Percentiles rank a stretch among this genome's conserved stretches.
These are phyloP conservation scores for Cirrhinus mrigala DNA, from an alignment of 2,797 vertebrate species.

Conservation along the genomic window DNA sequence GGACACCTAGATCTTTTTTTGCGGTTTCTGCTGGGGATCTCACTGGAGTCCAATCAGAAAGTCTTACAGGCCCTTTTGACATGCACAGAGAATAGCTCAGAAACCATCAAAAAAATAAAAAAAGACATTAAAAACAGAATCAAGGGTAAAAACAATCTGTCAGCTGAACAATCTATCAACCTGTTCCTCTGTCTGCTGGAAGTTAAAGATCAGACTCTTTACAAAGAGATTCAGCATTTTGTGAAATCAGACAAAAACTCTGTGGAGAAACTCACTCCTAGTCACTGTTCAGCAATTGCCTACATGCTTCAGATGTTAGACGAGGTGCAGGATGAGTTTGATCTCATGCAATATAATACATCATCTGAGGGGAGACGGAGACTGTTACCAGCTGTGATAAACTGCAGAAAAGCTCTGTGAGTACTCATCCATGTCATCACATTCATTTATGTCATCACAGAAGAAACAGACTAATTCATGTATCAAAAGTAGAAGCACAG, in stretches of 20 bases:
- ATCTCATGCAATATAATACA: not conserved
- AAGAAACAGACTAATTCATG: not conserved
- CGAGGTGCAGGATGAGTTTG: not conserved
- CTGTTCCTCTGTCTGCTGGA: not conserved
- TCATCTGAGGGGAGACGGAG: not conserved
- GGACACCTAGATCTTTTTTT: not conserved
- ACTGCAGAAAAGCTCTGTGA: not conserved
- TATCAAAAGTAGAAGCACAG: not conserved
- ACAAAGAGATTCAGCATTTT: not conserved
- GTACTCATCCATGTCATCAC: not conserved
- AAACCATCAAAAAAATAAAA: not conserved
- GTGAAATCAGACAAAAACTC: conserved; percentile 1
- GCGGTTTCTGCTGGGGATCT: not conserved
- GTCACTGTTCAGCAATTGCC: not conserved
- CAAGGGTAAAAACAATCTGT: not conserved
- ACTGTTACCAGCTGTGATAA: not conserved
- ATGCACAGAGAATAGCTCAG: not conserved
- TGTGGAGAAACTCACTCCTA: not conserved
- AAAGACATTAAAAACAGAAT: not conserved
- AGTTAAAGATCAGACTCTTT: not conserved
- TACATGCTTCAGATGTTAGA: conserved; percentile 1
- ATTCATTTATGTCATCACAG: not conserved
- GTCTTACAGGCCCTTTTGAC: not conserved
- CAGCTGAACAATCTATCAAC: not conserved
- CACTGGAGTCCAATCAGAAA: not conserved